Conservation (phyloP, 2,113 vertebrate species). For the Chionis minor region DNA sequence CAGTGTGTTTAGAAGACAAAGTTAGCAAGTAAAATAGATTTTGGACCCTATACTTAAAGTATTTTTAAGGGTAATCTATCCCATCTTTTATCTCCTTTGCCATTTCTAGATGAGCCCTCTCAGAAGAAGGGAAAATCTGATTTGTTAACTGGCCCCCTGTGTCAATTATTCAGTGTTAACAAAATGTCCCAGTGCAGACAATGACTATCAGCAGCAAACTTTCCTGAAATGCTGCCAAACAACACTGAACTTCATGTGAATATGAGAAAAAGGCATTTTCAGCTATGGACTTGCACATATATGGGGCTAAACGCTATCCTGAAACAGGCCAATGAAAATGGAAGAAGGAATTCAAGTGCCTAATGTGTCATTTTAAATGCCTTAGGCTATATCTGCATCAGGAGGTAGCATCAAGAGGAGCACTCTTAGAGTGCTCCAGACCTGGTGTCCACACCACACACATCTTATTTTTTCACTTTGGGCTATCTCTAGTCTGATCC, state of each 20-base stretch:
- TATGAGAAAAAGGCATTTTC: background rate
- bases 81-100: background rate
- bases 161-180: background rate
- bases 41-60: background rate
- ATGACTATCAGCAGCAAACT: background rate
- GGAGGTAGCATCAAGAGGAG: background rate
- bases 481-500: background rate
- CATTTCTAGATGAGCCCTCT: background rate
- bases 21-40: background rate
- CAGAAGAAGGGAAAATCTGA: background rate
- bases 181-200: background rate
- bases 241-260: background rate
- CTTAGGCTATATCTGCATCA: background rate
- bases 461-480: background rate
- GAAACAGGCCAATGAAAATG: background rate
- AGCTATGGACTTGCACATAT: background rate
- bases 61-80: background rate
- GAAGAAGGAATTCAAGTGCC: background rate
- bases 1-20: background rate
- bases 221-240: background rate
- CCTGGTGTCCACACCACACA: accelerated
- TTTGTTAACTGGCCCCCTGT: background rate
- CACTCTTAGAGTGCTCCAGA: background rate
- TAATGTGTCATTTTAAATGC: background rate
- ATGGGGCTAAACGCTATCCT: background rate